Percentiles rank a stretch among this genome's conserved stretches.
Evolutionary conservation across 2,888 invertebrate genomes (phyloP).

Genomic region (Acanthosepion pharaonis): DNA sequence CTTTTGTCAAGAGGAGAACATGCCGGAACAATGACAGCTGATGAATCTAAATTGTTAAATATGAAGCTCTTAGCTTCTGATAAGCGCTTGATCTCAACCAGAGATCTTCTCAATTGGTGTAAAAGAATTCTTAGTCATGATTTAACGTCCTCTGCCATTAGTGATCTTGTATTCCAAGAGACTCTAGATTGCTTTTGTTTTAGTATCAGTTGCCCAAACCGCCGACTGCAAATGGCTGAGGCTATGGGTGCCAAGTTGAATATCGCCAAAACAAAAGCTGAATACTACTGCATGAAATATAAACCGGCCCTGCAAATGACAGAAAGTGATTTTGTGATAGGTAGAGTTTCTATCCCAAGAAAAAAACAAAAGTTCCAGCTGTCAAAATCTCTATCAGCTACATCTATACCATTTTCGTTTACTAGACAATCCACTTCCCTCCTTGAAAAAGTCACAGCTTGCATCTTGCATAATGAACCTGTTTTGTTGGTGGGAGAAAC

Average conservation of each 20-base stretch:
- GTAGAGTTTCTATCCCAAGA: constrained; percentile 78
- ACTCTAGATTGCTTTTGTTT: constrained; percentile 93
- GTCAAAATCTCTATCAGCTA: background rate
- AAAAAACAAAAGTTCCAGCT: constrained; percentile 50
- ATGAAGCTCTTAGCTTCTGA: constrained; percentile 67
- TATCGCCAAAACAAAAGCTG: constrained; percentile 79
- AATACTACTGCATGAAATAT: constrained; percentile 84
- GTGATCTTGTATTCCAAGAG: constrained; percentile 80
- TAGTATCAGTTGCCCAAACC: constrained; percentile 81
- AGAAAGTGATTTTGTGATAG: constrained; percentile 80
- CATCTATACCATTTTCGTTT: constrained; percentile 62
- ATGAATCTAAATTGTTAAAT: constrained; percentile 51
- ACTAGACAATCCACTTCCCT: constrained; percentile 70
- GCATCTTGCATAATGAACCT: constrained; percentile 88
- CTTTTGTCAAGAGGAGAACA: constrained; percentile 85
- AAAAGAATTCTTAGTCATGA: constrained; percentile 83
- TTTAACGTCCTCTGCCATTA: constrained; percentile 76
- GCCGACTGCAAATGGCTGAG: constrained; percentile 72
- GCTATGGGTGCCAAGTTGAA: constrained; percentile 87
- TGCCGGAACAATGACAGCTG: constrained; percentile 47
- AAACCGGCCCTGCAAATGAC: constrained; percentile 84
- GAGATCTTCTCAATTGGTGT: constrained; percentile 95
- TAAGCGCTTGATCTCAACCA: constrained; percentile 73
- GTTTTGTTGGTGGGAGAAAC: constrained; percentile 97
- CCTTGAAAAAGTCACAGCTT: constrained; percentile 90